Conservation (phyloP, 2,888 invertebrate genomes). For the Hedychridium roseum region DNA sequence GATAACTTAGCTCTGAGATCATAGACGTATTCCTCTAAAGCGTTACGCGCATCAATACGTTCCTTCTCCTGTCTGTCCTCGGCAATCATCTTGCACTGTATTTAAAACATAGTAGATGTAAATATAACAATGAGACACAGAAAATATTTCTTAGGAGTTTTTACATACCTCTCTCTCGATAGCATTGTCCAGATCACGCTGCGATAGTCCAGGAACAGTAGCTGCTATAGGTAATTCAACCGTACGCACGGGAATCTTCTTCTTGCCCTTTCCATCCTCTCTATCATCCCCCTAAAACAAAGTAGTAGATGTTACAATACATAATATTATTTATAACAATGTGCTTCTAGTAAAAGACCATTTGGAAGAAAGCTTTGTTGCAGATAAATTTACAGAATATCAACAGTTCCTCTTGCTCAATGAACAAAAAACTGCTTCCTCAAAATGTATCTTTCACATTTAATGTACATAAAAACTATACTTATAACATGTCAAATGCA, state of each 20-base stretch:
- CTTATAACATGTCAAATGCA: too few species aligned
- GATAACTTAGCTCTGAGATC: conserved; percentile 90
- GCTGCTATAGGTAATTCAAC: conserved; percentile 86
- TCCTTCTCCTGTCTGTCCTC: conserved; percentile 94
- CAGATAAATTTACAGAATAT: not conserved
- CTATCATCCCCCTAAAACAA: conserved; percentile 60
- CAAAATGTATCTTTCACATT: too few species aligned
- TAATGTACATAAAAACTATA: too few species aligned
- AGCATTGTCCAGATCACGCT: conserved; percentile 76
- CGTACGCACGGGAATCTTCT: conserved; percentile 81
- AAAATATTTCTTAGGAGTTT: too few species aligned
- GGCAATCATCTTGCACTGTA: conserved; percentile 79
- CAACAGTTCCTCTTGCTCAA: not conserved
- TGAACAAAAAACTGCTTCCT: conserved; percentile 5
- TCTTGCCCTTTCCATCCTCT: conserved; percentile 73
- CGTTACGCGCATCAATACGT: conserved; percentile 94
- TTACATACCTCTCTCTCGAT: conserved; percentile 81
- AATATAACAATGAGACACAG: too few species aligned
- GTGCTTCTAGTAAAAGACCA: conserved; percentile 9
- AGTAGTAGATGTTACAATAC: conserved; percentile 1
- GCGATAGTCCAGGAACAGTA: conserved; percentile 76
- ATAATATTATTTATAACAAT: conserved; percentile 5
- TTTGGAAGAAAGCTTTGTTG: conserved; percentile 13
- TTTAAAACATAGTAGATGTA: conserved; percentile 21
- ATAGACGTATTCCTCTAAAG: conserved; percentile 98